Conservation (phyloP, 2,113 vertebrate species). For the Ptyas mucosa region DNA sequence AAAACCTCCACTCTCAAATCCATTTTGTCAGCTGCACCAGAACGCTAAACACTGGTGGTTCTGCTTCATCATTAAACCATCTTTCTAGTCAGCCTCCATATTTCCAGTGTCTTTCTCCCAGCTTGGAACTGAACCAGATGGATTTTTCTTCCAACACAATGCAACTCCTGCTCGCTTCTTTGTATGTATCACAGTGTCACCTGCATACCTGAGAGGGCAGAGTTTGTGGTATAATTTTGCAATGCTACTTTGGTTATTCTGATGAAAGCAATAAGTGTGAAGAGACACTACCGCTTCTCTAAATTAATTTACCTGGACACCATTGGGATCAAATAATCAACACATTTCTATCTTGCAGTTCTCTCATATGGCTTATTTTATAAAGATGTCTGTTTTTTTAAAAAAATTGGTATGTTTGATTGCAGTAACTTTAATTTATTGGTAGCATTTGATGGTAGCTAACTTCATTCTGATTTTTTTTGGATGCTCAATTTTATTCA, state of each 20-base stretch:
- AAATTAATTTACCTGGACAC: background rate
- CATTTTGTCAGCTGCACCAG: no score
- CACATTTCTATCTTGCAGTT: background rate
- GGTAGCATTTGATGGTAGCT: background rate
- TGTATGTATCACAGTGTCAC: background rate
- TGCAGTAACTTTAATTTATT: background rate
- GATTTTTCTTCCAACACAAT: no score
- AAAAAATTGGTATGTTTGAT: background rate
- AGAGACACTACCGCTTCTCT: background rate
- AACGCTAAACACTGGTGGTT: no score
- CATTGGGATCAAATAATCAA: background rate
- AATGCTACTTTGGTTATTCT: background rate
- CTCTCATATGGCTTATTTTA: background rate
- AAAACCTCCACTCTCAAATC: no score
- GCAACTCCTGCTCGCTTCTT: background rate
- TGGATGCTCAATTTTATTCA: conserved; percentile 1
- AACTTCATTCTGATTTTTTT: conserved; percentile 4
- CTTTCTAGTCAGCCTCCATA: no score
- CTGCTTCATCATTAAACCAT: no score
- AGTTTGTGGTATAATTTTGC: background rate
- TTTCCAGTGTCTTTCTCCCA: no score
- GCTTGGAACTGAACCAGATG: no score
- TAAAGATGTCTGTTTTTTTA: background rate
- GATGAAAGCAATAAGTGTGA: background rate
- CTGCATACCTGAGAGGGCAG: background rate